These are phyloP conservation scores for Macaria liturata DNA, from an alignment of 2,888 invertebrate genomes.

Conservation along the genomic window DNA sequence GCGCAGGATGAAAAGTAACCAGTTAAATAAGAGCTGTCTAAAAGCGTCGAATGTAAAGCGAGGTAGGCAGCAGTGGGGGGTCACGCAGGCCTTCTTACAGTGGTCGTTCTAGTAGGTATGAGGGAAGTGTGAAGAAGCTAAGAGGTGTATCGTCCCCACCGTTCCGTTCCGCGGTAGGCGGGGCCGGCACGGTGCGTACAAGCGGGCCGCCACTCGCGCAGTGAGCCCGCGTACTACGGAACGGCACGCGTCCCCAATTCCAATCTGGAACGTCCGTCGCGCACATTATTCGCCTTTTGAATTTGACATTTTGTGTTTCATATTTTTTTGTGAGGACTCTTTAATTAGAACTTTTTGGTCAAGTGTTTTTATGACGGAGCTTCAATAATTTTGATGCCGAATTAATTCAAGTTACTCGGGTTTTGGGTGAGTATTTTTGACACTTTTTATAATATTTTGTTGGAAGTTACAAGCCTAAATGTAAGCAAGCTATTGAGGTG, in stretches of 20 bases:
- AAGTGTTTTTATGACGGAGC: slow-evolving; percentile 13
- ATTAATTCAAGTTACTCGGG: slow-evolving; percentile 15
- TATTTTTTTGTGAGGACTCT: slow-evolving; percentile 18
- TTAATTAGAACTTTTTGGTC: slow-evolving; percentile 21
- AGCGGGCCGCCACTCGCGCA: slow-evolving; percentile 66
- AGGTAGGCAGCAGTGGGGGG: slow-evolving; percentile 38
- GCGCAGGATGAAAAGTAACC: slow-evolving; percentile 46
- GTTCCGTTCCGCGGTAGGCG: slow-evolving; percentile 70
- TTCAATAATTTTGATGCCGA: slow-evolving; percentile 10
- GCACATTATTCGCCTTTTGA: slow-evolving; percentile 36
- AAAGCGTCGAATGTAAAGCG: slow-evolving; percentile 23
- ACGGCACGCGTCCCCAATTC: slow-evolving; percentile 56
- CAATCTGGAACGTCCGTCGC: slow-evolving; percentile 45
- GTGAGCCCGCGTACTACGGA: slow-evolving; percentile 67
- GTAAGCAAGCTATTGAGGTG: too few species aligned
- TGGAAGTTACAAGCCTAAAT: too few species aligned
- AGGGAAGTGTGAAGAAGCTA: slow-evolving; percentile 79
- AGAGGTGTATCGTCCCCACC: slow-evolving; percentile 75
- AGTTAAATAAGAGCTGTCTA: slow-evolving; percentile 46
- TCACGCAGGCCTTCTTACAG: slow-evolving; percentile 46
- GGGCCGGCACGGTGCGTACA: slow-evolving; percentile 64
- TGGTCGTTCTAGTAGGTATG: slow-evolving; percentile 72
- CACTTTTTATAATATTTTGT: not conserved
- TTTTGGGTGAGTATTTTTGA: slow-evolving; percentile 22
- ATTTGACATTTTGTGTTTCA: slow-evolving; percentile 44